These are phyloP conservation scores for Athetis lepigone DNA, from an alignment of 2,888 invertebrate species.

Conservation along the genomic window DNA sequence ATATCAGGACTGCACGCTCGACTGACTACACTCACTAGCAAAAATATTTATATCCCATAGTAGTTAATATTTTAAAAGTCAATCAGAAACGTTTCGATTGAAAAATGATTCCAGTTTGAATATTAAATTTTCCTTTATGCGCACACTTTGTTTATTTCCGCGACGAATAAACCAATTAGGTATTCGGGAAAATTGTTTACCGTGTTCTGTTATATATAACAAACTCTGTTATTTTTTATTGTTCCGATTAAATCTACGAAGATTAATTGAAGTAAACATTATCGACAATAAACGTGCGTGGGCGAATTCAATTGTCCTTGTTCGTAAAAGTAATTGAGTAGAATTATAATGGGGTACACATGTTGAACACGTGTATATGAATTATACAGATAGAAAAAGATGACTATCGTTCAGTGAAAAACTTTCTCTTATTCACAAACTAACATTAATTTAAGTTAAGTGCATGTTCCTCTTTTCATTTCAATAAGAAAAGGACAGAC, in stretches of 20 bases:
- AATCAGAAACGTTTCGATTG: conserved; percentile 50
- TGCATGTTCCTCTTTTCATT: too few relatives aligned
- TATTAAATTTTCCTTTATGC: conserved; percentile 61
- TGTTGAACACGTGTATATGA: too few relatives aligned
- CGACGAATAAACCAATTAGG: conserved; percentile 55
- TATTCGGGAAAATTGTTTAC: conserved; percentile 44
- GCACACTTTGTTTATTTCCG: conserved; percentile 46
- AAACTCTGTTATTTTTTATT: conserved; percentile 23
- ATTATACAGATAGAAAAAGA: background rate
- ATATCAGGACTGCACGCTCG: conserved; percentile 11
- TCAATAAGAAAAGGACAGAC: too few relatives aligned
- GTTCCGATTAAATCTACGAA: conserved; percentile 32
- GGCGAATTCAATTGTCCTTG: background rate
- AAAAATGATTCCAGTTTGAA: conserved; percentile 57
- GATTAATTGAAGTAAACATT: conserved; percentile 41
- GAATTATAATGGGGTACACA: background rate
- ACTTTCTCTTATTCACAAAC: too few relatives aligned
- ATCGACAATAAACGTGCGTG: conserved; percentile 1
- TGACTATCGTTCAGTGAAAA: background rate
- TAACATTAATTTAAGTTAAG: too few relatives aligned
- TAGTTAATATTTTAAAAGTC: conserved; percentile 55
- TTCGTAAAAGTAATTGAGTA: conserved; percentile 1
- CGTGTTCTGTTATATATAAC: conserved; percentile 45
- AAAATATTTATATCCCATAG: conserved; percentile 29
- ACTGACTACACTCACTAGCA: conserved; percentile 20